These are phyloP conservation scores for Aphelenchoides avenae DNA, from an alignment of 1,140 invertebrate genomes.

Conservation along the genomic window DNA sequence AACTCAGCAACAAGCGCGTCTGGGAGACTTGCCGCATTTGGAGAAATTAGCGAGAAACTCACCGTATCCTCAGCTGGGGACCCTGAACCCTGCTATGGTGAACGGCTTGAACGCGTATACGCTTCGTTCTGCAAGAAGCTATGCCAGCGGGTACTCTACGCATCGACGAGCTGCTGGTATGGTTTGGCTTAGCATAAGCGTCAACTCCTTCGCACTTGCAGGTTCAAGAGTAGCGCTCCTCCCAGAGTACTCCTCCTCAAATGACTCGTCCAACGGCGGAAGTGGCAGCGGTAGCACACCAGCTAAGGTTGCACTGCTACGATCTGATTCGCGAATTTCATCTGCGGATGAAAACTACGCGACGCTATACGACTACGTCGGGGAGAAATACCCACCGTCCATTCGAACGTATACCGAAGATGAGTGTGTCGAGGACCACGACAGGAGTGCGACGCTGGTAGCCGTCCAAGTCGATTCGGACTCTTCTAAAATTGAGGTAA, in stretches of 20 bases:
- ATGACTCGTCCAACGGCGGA: constrained; percentile 47
- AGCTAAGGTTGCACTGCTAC: constrained; percentile 24
- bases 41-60: no score
- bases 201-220: constrained; percentile 15
- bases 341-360: constrained; percentile 53
- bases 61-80: no score
- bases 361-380: constrained; percentile 52
- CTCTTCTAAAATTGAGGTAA: constrained; percentile 38
- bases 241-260: constrained; percentile 48
- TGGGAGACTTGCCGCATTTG: no score
- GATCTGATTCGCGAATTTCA: no score
- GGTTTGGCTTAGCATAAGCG: constrained; percentile 9
- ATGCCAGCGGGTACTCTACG: constrained; percentile 44
- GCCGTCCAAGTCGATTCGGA: constrained; percentile 49
- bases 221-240: constrained; percentile 51
- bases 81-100: no score
- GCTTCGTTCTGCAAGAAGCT: constrained; percentile 48
- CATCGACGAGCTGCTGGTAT: constrained; percentile 17
- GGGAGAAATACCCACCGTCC: no score
- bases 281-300: constrained; percentile 18
- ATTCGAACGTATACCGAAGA: no score
- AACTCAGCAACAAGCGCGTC: constrained; percentile 28
- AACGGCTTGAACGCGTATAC: constrained; percentile 40
- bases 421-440: background rate
- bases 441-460: constrained; percentile 40